phyloP scores from a whole-genome alignment of 2,888 invertebrate genomes.

The Cephonodes hylas region DNA sequence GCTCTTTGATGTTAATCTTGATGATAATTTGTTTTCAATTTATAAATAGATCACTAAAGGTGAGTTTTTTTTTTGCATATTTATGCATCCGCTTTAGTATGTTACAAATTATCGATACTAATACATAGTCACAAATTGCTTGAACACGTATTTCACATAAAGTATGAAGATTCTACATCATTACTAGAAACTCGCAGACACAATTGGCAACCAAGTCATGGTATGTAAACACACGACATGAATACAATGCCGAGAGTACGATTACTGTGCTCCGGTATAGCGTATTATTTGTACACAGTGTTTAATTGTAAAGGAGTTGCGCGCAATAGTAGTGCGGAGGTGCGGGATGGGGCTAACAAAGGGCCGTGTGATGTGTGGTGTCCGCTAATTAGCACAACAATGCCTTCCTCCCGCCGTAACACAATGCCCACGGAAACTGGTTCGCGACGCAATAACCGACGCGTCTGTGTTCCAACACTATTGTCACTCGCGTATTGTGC shows the following conservation, averaged over 20 bases:
- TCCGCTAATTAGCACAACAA: conserved; percentile 35
- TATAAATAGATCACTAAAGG: background rate
- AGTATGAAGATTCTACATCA: too few species aligned
- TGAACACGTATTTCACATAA: too few species aligned
- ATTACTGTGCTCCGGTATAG: background rate
- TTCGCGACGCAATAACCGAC: conserved; percentile 10
- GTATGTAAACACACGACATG: background rate
- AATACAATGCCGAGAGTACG: background rate
- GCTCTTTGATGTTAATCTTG: background rate
- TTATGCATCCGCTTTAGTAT: background rate
- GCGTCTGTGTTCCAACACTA: background rate
- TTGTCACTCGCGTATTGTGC: background rate
- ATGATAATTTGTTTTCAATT: background rate
- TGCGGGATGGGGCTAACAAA: conserved; percentile 17
- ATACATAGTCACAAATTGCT: too few species aligned
- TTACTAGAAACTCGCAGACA: too few species aligned
- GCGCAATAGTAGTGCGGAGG: background rate
- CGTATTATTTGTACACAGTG: background rate
- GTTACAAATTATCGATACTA: too few species aligned
- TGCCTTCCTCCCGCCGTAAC: conserved; percentile 31
- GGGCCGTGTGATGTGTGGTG: conserved; percentile 20
- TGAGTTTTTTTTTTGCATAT: background rate
- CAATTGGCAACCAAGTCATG: too few species aligned
- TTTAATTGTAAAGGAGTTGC: background rate
- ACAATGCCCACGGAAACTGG: conserved; percentile 29